Percentiles rank a stretch among this genome's conserved stretches.
phyloP scores from a whole-genome alignment of 2,797 vertebrate species.

The Vultur gryphus region DNA sequence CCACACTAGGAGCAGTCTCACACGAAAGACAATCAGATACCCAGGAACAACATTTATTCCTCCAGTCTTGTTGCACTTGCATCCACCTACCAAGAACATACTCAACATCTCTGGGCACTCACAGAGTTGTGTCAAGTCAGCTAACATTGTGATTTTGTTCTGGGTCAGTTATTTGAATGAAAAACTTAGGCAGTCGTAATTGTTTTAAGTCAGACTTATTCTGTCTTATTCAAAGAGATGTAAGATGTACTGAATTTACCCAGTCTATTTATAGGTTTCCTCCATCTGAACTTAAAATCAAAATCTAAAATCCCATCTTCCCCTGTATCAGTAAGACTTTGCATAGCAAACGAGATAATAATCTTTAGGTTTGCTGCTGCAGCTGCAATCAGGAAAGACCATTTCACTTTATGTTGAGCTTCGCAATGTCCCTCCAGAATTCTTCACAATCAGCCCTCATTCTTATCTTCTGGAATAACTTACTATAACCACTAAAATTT shows the following conservation, averaged over 20 bases:
- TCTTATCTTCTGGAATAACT: background rate
- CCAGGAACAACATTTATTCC: background rate
- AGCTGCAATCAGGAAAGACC: background rate
- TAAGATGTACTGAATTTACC: background rate
- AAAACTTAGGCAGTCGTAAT: background rate
- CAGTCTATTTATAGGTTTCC: background rate
- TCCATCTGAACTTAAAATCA: background rate
- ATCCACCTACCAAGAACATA: background rate
- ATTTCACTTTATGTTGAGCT: background rate
- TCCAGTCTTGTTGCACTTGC: background rate
- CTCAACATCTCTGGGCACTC: background rate
- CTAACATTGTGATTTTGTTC: background rate
- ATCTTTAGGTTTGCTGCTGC: background rate
- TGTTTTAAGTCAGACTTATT: background rate
- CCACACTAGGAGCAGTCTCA: background rate
- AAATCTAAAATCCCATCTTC: background rate
- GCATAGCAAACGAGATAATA: background rate
- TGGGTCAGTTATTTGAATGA: background rate
- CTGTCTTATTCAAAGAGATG: background rate
- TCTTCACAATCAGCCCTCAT: background rate
- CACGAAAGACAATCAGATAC: background rate
- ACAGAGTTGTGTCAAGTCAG: background rate
- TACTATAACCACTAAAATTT: background rate
- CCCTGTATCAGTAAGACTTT: background rate
- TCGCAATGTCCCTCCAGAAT: background rate